Base-by-base conservation (phyloP, 1,140 invertebrate species). In the Aphelenchoides fujianensis region DNA sequence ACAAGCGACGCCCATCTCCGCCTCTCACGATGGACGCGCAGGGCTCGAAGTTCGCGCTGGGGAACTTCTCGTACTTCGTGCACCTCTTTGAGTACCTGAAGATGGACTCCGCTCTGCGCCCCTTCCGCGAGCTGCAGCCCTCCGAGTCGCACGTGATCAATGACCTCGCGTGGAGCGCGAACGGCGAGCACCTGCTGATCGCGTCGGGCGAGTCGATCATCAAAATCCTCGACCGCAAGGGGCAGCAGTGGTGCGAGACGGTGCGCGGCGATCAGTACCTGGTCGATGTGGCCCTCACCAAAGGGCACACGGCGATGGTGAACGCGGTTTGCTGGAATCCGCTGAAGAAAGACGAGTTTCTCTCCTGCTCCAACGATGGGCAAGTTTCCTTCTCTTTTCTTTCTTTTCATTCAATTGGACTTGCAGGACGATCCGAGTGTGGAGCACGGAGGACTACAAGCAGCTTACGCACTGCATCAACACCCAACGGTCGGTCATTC, bases 51-150 rank as follows among this genome's bases (percentile, higher is more conserved):
- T 85, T 98, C 12, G 92, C 93, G 0, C 91, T 92, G n/a, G 95
- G 95, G 7, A 86, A 87, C 3, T 89, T 93, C 30, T 94, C 98
- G 83, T 98, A 97, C 86, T 93, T 97, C 76, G 91, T 98, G 0
- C 91, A 91, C 69, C 92, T 98, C 74, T 98, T 93, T 93, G 95
- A 98, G 86, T 98, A 98, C 88, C 91, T 92, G 69, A 95, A 95
- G 5, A 97, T 98, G 94, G 94, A 98, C 85, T 89, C 91, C 0
- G 90, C 90, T 0, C 88, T 96, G 86, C 89, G 91, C 63, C 92
- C 92, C 74, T 98, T 97, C 83, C 88, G 95, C n/a, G 92, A 91
- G 0, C 85, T 97, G 3, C 90, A 91, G 74, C 95, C 95, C 0
- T 95, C 92, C 85, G 95, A 97, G 85, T 93, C 94, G 86, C 93